phyloP scores from a whole-genome alignment of 1,140 invertebrate species.

The Heliconius congener region DNA sequence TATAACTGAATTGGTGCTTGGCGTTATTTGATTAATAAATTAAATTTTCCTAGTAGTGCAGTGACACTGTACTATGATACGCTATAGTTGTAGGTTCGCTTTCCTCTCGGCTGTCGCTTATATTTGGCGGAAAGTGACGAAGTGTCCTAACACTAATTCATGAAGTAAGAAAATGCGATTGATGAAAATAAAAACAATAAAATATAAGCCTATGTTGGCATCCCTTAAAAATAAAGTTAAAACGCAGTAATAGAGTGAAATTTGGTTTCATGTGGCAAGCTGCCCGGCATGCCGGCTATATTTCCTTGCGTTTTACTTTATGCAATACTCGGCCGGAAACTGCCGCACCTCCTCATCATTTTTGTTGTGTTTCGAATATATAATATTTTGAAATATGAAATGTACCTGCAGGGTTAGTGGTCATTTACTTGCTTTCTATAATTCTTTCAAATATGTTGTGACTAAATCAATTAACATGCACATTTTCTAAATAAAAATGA shows the following conservation, averaged over 20 bases:
- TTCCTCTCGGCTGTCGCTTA: too few species aligned
- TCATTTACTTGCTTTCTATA: neutral
- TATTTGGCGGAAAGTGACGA: too few species aligned
- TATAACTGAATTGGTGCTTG: neutral
- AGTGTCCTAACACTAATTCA: neutral
- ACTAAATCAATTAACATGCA: neutral
- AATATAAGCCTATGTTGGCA: neutral
- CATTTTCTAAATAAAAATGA: too few species aligned
- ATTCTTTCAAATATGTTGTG: neutral
- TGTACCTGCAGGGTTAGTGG: neutral
- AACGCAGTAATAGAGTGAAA: constrained; percentile 25
- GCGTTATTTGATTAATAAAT: neutral
- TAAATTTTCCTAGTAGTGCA: too few species aligned
- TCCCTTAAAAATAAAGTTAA: constrained; percentile 6
- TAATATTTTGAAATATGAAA: constrained; percentile 19
- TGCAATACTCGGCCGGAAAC: constrained; percentile 30
- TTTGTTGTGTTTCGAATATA: constrained; percentile 29
- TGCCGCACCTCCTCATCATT: constrained; percentile 34
- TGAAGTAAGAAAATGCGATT: neutral
- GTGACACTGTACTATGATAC: too few species aligned
- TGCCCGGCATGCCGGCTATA: constrained; percentile 51
- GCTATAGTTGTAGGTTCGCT: too few species aligned
- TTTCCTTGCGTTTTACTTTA: constrained; percentile 38
- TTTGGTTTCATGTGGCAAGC: constrained; percentile 59
- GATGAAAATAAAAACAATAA: too few species aligned